Evolutionary conservation across 2,888 invertebrate genomes (phyloP).

Genomic region (Venusia cambrica): DNA sequence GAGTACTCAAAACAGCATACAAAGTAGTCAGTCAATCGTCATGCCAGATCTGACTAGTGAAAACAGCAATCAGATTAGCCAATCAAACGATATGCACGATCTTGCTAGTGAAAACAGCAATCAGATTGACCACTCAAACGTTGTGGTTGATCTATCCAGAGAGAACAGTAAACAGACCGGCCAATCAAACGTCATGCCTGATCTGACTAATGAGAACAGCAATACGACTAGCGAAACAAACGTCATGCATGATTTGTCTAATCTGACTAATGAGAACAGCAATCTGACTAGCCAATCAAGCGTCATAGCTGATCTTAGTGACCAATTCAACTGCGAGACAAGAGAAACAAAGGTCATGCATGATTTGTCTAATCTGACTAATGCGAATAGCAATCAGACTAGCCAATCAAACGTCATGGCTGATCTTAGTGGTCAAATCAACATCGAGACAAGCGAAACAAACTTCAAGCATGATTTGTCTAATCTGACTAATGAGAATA

Average conservation of each 20-base stretch:
- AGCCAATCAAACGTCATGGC: too few relatives aligned
- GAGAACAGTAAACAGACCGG: neutral
- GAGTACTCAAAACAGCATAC: too few relatives aligned
- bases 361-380: too few relatives aligned
- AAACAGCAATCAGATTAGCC: neutral
- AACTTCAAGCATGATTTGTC: too few relatives aligned
- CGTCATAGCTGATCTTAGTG: constrained; percentile 33
- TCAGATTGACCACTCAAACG: constrained; percentile 3
- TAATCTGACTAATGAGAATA: too few relatives aligned
- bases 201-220: neutral
- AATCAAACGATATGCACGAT: neutral
- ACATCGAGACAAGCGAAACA: too few relatives aligned
- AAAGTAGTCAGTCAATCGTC: constrained; percentile 4
- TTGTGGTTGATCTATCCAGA: too few relatives aligned
- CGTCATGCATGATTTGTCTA: neutral
- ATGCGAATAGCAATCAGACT: too few relatives aligned
- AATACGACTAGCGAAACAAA: neutral
- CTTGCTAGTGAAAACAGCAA: neutral
- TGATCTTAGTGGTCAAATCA: too few relatives aligned
- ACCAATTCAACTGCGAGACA: too few relatives aligned
- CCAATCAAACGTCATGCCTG: neutral
- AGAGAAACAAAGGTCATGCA: too few relatives aligned
- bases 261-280: constrained; percentile 1
- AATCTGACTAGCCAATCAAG: constrained; percentile 39
- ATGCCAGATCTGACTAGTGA: too few relatives aligned